Conservation (phyloP, 2,113 vertebrate genomes). For the Danionella cerebrum region DNA sequence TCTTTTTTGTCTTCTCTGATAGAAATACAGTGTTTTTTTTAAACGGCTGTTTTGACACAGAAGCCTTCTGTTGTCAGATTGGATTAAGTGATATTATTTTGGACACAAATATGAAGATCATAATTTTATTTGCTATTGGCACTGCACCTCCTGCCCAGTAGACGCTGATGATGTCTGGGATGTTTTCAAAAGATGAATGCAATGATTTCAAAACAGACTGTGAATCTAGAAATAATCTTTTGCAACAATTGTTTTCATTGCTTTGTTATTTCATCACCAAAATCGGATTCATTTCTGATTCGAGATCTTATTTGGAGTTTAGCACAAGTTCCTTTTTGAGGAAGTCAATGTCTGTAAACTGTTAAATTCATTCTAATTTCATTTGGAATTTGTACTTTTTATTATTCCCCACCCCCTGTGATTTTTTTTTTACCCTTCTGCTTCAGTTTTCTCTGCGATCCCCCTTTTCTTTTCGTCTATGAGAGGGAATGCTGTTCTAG, state of each 20-base stretch:
- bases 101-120: no score
- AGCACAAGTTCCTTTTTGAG: slow-evolving; percentile 44
- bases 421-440: slow-evolving; percentile 9
- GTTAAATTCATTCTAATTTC: slow-evolving; percentile 21
- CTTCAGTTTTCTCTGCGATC: slow-evolving; percentile 38
- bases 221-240: no score
- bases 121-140: no score
- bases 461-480: slow-evolving; percentile 63
- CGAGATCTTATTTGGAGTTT: slow-evolving; percentile 45
- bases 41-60: no score
- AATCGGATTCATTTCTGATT: no score
- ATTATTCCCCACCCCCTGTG: no score
- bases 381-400: background rate
- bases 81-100: no score
- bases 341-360: slow-evolving; percentile 39
- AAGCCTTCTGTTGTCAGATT: no score
- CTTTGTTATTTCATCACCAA: no score
- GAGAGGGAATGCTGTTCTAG: slow-evolving; percentile 80
- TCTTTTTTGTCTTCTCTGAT: no score
- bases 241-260: no score
- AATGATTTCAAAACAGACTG: slow-evolving; percentile 23
- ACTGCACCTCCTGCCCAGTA: background rate
- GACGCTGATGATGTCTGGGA: background rate
- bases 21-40: no score
- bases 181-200: background rate